phyloP scores from a whole-genome alignment of 2,797 vertebrate species.

The Sebastes minor region DNA sequence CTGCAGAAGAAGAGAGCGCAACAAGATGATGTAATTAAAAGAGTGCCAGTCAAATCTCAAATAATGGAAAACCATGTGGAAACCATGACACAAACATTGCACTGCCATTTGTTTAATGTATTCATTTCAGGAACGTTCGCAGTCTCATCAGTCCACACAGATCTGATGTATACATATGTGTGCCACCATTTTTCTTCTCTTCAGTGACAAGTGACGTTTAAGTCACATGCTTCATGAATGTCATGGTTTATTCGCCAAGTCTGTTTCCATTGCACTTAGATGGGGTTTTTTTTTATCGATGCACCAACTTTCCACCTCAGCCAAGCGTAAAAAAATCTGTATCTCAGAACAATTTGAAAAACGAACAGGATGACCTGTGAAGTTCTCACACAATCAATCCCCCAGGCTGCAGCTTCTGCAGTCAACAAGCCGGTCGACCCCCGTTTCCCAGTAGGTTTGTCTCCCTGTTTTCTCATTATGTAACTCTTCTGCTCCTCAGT shows the following conservation, averaged over 20 bases:
- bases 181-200: background rate
- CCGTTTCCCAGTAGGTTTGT: background rate
- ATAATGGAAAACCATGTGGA: background rate
- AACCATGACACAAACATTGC: background rate
- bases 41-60: background rate
- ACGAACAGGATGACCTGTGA: too few species aligned
- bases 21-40: background rate
- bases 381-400: background rate
- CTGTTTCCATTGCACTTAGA: background rate
- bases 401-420: background rate
- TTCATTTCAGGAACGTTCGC: background rate
- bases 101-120: background rate
- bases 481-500: background rate
- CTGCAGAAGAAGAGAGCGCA: background rate
- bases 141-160: too few species aligned
- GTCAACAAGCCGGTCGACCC: background rate
- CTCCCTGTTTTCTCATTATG: background rate
- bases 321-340: background rate
- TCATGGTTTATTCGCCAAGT: background rate
- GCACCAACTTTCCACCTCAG: background rate
- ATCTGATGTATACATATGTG: too few species aligned
- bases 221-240: background rate
- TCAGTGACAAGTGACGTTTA: background rate
- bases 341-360: background rate
- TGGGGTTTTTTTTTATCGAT: background rate